Evolutionary conservation across 2,888 invertebrate genomes (phyloP), one percentile per base, ranked within the genome.

Genomic region (Chesias legatella): DNA sequence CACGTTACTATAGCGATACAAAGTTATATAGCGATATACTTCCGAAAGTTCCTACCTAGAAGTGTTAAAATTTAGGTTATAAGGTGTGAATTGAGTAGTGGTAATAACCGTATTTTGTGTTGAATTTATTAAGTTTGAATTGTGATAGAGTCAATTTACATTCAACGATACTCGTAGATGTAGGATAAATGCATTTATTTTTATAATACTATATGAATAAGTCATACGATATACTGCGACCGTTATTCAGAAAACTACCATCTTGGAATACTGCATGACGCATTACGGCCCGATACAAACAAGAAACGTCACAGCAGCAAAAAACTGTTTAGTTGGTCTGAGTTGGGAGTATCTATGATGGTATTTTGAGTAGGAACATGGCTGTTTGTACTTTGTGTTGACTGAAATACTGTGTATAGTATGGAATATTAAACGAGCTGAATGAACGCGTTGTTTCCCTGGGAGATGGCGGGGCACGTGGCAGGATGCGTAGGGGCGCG

Each of bases 371-470:
- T 17, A 17, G 13, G 13, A 17, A 2, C n/a, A n/a, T 17, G 30
- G 1, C 6, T 4, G 17, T 20, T n/a, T 10, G 17, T 17, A 17
- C 8, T 17, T 17, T 17, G 5, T 17, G 13, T 43, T 33, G 37
- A 36, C 24, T 25, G 33, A 39, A 51, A 45, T 51, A 46, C 60
- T 63, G 58, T 57, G 60, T 60, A 58, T 46, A 52, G 51, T 33
- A n/a, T 59, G 53, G 53, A 55, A 57, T 63, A 69, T 65, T 66
- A 68, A 67, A 67, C 48, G 43, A 52, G 60, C 63, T 66, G 63
- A 69, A 66, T 69, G 67, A 60, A 67, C 53, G 49, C 51, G 24
- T 24, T 32, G 26, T 62, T 67, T 66, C 54, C 50, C 51, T 63
- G 42, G 37, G 48, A 50, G 34, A 22, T 13, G 10, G 10, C 28